Evolutionary conservation across 2,888 invertebrate genomes (phyloP).

Genomic region (Ferrisia virgata): DNA sequence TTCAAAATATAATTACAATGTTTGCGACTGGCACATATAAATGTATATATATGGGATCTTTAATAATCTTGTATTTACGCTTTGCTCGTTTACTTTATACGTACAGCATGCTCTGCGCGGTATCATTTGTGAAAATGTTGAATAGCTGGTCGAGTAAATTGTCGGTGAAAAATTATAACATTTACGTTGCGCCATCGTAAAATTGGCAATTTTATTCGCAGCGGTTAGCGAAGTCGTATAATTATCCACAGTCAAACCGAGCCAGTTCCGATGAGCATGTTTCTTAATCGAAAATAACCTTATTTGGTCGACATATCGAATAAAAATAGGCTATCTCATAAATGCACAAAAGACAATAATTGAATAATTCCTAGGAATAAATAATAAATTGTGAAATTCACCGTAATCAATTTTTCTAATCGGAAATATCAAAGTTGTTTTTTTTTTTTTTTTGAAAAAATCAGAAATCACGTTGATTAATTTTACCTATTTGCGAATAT

Average conservation of each 20-base stretch:
- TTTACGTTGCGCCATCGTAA: neutral
- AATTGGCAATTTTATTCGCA: slow-evolving; percentile 1
- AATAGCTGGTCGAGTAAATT: slow-evolving; percentile 7
- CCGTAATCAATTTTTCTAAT: neutral
- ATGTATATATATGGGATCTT: no score
- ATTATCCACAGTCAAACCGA: slow-evolving; percentile 2
- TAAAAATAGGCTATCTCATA: neutral
- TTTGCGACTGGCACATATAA: neutral
- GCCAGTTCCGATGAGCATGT: slow-evolving; percentile 18
- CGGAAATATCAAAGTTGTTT: neutral
- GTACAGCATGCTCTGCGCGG: neutral
- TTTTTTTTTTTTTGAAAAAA: no score
- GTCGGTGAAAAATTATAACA: slow-evolving; percentile 22
- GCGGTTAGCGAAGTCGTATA: neutral
- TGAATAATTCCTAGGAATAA: no score
- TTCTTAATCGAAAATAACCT: slow-evolving; percentile 22
- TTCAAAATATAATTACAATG: slow-evolving; percentile 15
- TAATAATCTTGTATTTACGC: neutral
- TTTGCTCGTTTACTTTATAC: neutral
- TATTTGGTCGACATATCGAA: slow-evolving; percentile 1
- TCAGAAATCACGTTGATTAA: no score
- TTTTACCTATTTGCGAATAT: no score
- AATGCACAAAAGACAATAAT: no score
- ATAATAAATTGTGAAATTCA: no score
- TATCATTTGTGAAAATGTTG: neutral